phyloP scores from a whole-genome alignment of 2,797 vertebrate genomes.

The Epinephelus malabaricus region DNA sequence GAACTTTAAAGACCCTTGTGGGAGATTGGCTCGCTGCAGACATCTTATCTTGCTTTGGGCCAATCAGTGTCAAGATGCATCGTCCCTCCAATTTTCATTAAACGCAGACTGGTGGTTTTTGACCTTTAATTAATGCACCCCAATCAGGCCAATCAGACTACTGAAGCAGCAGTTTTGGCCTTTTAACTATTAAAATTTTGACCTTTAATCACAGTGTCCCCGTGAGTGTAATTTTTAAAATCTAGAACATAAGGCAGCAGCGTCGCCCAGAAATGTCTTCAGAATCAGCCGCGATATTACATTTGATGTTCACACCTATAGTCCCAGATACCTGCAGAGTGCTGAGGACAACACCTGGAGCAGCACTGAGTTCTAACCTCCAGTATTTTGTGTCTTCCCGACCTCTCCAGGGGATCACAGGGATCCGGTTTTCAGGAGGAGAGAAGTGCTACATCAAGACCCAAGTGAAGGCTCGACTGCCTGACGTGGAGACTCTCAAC shows the following conservation, averaged over 20 bases:
- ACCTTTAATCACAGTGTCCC: slow-evolving; percentile 65
- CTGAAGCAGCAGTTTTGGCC: slow-evolving; percentile 57
- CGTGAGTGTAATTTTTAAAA: slow-evolving; percentile 36
- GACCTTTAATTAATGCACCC: slow-evolving; percentile 72
- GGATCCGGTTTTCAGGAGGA: slow-evolving; percentile 93
- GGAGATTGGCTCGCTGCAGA: slow-evolving; percentile 43
- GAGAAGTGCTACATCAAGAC: slow-evolving; percentile 97
- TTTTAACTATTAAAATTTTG: slow-evolving; percentile 58
- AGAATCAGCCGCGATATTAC: slow-evolving; percentile 12
- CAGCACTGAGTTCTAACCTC: background rate
- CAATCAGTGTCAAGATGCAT: slow-evolving; percentile 61
- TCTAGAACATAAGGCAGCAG: background rate
- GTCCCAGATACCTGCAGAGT: background rate
- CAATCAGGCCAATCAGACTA: slow-evolving; percentile 67
- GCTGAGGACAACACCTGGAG: background rate
- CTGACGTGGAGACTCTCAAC: slow-evolving; percentile 88
- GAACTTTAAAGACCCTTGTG: slow-evolving; percentile 41
- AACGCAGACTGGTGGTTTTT: slow-evolving; percentile 64
- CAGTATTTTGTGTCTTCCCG: background rate
- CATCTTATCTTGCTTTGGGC: slow-evolving; percentile 51
- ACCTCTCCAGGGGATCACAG: slow-evolving; percentile 91
- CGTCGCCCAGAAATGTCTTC: background rate
- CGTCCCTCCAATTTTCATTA: slow-evolving; percentile 60
- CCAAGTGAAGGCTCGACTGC: slow-evolving; percentile 92
- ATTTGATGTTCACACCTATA: background rate